These are phyloP conservation scores for Erythrocebus patas DNA, from an alignment of 2,113 vertebrate genomes.

Conservation along the genomic window DNA sequence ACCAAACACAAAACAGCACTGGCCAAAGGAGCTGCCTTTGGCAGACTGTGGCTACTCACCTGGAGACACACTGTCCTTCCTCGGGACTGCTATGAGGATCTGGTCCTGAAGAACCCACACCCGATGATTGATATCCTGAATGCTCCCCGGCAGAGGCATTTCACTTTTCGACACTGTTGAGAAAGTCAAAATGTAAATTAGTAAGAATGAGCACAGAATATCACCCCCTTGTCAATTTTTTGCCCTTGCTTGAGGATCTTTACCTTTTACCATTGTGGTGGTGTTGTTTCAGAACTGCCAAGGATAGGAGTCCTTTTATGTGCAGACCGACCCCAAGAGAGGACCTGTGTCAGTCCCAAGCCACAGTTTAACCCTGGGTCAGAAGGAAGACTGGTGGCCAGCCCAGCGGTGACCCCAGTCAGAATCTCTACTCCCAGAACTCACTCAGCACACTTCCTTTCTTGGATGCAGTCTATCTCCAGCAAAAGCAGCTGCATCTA, in stretches of 20 bases:
- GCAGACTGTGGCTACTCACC: background rate
- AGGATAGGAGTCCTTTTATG: background rate
- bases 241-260: background rate
- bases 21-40: background rate
- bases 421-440: background rate
- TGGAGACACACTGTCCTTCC: background rate
- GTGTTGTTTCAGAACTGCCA: background rate
- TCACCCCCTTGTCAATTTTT: background rate
- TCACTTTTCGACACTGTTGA: background rate
- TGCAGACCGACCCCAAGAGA: background rate
- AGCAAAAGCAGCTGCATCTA: background rate
- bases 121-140: constrained; percentile 42
- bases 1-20: background rate
- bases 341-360: background rate
- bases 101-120: constrained; percentile 36
- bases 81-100: constrained; percentile 25
- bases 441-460: background rate
- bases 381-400: background rate
- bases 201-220: background rate
- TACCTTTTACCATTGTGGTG: background rate
- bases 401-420: background rate
- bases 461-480: background rate
- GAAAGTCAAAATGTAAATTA: background rate
- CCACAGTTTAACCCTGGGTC: background rate
- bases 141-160: background rate